Conservation (phyloP, 2,113 vertebrate genomes). For the Rafetus swinhoei region DNA sequence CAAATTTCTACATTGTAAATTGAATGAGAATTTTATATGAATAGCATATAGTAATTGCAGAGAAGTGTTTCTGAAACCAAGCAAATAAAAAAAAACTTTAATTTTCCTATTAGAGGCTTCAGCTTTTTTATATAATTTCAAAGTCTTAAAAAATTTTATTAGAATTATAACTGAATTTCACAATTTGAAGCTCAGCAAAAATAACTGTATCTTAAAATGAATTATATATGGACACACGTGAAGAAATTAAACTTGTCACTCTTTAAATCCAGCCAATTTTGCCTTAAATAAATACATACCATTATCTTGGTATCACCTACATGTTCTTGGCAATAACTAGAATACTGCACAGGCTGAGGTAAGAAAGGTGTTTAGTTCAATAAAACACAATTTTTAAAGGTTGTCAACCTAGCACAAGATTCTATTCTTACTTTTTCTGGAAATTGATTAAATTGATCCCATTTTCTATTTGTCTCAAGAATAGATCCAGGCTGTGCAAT, state of each 20-base stretch:
- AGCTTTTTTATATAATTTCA: neutral
- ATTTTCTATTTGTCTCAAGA: neutral
- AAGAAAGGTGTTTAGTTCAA: fast-evolving
- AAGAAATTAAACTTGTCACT: neutral
- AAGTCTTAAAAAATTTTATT: neutral
- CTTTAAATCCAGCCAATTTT: neutral
- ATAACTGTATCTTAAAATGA: fast-evolving
- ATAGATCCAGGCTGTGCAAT: neutral
- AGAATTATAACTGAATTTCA: neutral
- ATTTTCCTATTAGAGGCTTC: neutral
- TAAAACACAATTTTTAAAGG: neutral
- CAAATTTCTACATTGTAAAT: neutral
- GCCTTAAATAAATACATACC: neutral
- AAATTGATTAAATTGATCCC: neutral
- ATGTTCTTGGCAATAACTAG: neutral
- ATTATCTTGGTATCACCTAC: neutral
- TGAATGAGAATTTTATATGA: neutral
- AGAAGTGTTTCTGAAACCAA: neutral
- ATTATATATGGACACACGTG: neutral
- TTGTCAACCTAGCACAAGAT: neutral
- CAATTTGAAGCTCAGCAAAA: neutral
- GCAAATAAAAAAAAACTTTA: neutral
- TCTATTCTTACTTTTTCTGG: neutral
- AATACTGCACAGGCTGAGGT: neutral
- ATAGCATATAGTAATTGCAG: neutral